phyloP scores from a whole-genome alignment of 1,140 invertebrate species.

The Bursaphelenchus mucronatus region DNA sequence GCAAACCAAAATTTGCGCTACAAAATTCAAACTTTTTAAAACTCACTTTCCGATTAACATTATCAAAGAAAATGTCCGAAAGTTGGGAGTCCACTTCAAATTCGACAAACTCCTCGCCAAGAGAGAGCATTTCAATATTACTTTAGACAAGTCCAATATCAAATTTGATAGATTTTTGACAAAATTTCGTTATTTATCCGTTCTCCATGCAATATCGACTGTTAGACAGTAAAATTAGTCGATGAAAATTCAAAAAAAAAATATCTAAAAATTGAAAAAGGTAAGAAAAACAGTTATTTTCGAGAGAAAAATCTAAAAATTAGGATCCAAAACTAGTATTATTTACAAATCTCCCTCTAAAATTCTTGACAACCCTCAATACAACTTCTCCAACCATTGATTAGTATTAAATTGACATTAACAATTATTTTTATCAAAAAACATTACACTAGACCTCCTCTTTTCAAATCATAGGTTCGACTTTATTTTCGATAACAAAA shows the following conservation, averaged over 20 bases:
- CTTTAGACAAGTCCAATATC: slow-evolving; percentile 2
- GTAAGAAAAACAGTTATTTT: background rate
- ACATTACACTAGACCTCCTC: too few species aligned
- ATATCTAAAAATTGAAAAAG: slow-evolving; percentile 7
- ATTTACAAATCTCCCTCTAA: background rate
- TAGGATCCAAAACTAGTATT: background rate
- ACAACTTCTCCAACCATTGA: too few species aligned
- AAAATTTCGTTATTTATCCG: too few species aligned
- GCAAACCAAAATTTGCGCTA: background rate
- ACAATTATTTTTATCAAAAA: too few species aligned
- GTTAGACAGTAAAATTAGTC: background rate
- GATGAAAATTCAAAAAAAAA: background rate
- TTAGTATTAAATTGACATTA: too few species aligned
- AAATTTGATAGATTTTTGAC: background rate
- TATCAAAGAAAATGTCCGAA: slow-evolving; percentile 31
- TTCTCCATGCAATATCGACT: background rate
- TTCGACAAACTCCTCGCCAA: slow-evolving; percentile 29
- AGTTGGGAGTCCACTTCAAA: slow-evolving; percentile 15
- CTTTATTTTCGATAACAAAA: too few species aligned
- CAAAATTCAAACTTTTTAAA: background rate
- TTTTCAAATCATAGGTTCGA: too few species aligned
- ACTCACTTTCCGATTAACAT: slow-evolving; percentile 25
- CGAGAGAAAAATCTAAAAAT: background rate
- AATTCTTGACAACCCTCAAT: too few species aligned
- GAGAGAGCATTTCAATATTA: slow-evolving; percentile 14